phyloP scores from a whole-genome alignment of 2,888 invertebrate species.

The Dicyrtoma fusca region DNA sequence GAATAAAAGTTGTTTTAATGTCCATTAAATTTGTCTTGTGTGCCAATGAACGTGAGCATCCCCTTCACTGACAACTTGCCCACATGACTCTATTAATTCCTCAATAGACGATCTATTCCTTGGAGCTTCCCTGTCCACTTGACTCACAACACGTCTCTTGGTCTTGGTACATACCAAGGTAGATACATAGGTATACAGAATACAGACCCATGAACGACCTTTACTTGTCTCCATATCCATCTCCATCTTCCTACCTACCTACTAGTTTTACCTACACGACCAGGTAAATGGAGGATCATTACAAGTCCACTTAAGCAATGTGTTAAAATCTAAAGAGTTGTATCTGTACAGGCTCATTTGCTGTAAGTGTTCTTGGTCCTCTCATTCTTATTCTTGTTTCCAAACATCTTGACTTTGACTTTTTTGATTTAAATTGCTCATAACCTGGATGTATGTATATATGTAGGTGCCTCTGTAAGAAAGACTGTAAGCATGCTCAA shows the following conservation, averaged over 20 bases:
- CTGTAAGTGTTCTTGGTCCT: too few relatives aligned
- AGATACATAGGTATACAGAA: too few relatives aligned
- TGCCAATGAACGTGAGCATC: constrained; percentile 13
- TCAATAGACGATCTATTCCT: background rate
- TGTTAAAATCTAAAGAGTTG: background rate
- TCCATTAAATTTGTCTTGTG: constrained; percentile 34
- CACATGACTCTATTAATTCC: constrained; percentile 37
- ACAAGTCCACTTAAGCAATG: constrained; percentile 8
- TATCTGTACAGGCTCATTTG: too few relatives aligned
- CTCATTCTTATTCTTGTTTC: too few relatives aligned
- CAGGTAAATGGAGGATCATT: constrained; percentile 17
- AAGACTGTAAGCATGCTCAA: background rate
- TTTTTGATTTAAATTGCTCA: too few relatives aligned
- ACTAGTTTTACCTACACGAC: constrained; percentile 21
- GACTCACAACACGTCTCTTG: too few relatives aligned
- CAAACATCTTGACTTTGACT: too few relatives aligned
- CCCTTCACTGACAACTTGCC: constrained; percentile 20
- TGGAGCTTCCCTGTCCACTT: background rate
- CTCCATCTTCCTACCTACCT: background rate
- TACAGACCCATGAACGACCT: too few relatives aligned
- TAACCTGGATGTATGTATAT: background rate
- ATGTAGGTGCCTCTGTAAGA: background rate
- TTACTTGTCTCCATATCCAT: background rate
- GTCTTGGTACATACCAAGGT: too few relatives aligned
- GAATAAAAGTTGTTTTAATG: constrained; percentile 22